Base-by-base conservation (phyloP, 2,797 vertebrate genomes). In the Ispidina picta region DNA sequence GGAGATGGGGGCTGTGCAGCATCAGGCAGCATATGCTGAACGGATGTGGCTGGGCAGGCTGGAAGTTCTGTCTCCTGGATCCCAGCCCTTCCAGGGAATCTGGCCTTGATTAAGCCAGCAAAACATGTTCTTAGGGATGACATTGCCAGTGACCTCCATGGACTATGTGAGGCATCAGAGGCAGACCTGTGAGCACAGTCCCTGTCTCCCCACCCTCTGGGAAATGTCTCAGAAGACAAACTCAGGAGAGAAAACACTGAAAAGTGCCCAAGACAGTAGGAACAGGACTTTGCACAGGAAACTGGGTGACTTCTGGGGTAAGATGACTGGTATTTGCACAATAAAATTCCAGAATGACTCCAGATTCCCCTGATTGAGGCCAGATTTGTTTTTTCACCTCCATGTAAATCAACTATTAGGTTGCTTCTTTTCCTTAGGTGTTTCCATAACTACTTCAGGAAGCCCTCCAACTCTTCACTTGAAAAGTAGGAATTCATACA, bases 1-100 rank as follows among this genome's bases (percentile, higher is more conserved):
- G 49, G 62, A 54, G 39, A 7, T 14, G 25, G 22, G 9, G 51
- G 25, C 60, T 79, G 79, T 8, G 51, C 43, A 72, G 74, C 28
- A 1, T 23, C 65, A 77, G 72, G 56, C 64, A 62, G 52, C 0
- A 0, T 33, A 29, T 2, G 11, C 48, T 1, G 8, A 39, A 35
- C 0, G 10, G 58, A 77, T 54, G 49, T 0, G 0, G 56, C 49
- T 3, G 1, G 83, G 15, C 35, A 39, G 72, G 41, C 0, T 69
- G 83, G 70, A 83, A 89, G 11, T 0, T 0, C 8, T 41, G 15
- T 62, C 51, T 90, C 33, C 48, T 84, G 74, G 71, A 78, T 83
- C 54, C 16, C 90, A 83, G 69, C 41, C 44, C 29, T 92, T 5
- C 31, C 28, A 37, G 46, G 60, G 70, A 86, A 75, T 54, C 37